Evolutionary conservation across 2,888 invertebrate species (phyloP).

Genomic region (Aricia artaxerxes): DNA sequence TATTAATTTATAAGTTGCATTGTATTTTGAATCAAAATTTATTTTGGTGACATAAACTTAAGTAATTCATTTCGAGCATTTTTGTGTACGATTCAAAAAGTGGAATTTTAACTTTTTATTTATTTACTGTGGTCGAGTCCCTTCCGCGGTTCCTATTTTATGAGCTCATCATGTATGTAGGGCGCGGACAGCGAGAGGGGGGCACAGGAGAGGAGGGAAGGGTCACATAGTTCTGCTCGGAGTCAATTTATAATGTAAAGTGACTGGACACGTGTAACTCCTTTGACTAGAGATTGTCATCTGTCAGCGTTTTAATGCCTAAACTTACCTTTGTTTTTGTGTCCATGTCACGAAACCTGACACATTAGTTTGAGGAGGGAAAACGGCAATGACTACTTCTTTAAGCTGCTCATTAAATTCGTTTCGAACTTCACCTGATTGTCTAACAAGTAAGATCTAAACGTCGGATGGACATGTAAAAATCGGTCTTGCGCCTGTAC

Average conservation of each 20-base stretch:
- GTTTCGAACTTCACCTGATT: too few relatives aligned
- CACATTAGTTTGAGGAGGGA: too few relatives aligned
- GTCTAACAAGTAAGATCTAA: too few relatives aligned
- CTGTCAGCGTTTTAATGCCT: too few relatives aligned
- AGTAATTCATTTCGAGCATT: not conserved
- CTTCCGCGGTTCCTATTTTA: constrained; percentile 1
- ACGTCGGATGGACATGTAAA: too few relatives aligned
- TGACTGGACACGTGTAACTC: constrained; percentile 4
- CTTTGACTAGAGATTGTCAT: not conserved
- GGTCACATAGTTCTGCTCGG: not conserved
- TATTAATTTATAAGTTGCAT: not conserved
- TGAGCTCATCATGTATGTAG: constrained; percentile 10
- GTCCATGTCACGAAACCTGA: too few relatives aligned
- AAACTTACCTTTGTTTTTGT: too few relatives aligned
- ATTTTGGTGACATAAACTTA: not conserved
- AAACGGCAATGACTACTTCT: too few relatives aligned
- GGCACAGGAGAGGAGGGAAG: not conserved
- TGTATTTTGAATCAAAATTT: too few relatives aligned
- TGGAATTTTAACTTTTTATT: not conserved
- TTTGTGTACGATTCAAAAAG: not conserved
- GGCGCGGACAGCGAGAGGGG: not conserved
- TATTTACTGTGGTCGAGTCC: not conserved
- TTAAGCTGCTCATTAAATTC: too few relatives aligned
- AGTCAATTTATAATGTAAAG: not conserved
- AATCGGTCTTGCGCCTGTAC: too few relatives aligned